These are phyloP conservation scores for Grapholita molesta DNA, from an alignment of 1,140 invertebrate genomes.

Conservation along the genomic window DNA sequence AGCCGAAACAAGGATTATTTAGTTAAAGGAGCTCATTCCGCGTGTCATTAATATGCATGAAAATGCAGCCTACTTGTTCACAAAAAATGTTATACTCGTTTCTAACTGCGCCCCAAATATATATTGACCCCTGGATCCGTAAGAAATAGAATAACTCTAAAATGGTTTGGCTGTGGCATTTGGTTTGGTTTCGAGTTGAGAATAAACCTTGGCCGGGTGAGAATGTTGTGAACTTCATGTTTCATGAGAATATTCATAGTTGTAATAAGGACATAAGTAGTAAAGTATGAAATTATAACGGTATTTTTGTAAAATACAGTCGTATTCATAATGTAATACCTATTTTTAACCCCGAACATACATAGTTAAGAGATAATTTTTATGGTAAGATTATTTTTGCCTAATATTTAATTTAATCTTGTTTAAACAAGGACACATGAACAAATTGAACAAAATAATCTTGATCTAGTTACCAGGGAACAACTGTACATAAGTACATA, in stretches of 20 bases:
- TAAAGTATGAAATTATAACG: neutral
- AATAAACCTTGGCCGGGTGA: neutral
- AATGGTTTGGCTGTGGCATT: neutral
- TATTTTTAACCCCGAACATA: too few species aligned
- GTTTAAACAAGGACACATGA: too few species aligned
- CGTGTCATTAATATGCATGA: constrained; percentile 24
- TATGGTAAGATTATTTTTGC: too few species aligned
- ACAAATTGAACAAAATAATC: too few species aligned
- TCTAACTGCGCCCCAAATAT: neutral
- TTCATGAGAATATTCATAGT: neutral
- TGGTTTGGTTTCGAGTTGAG: neutral
- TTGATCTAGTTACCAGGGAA: too few species aligned
- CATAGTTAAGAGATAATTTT: too few species aligned
- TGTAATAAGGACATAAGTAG: neutral
- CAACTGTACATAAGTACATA: too few species aligned
- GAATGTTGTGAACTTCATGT: neutral
- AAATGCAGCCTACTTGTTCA: constrained; percentile 16
- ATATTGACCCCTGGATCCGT: neutral
- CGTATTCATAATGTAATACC: too few species aligned
- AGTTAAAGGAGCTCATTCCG: constrained; percentile 18
- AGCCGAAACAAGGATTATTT: constrained; percentile 27
- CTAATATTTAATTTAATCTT: too few species aligned
- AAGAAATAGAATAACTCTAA: neutral
- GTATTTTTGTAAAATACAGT: too few species aligned
- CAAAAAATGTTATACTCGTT: neutral